Evolutionary conservation across 2,113 vertebrate genomes (phyloP).

Genomic region (Tapirus terrestris): DNA sequence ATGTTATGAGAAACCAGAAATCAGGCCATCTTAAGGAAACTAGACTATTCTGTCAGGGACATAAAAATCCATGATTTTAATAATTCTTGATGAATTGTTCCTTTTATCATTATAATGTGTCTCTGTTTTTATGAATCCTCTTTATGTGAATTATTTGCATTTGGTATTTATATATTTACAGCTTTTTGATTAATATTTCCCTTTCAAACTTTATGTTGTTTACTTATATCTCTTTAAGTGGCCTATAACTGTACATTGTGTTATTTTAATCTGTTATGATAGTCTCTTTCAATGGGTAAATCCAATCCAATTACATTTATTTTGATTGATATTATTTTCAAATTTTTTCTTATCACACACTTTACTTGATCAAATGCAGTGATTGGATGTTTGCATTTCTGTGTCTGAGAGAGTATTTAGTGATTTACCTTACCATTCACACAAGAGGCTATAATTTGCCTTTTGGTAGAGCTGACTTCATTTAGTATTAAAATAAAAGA

Average conservation of each 20-base stretch:
- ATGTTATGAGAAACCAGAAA: not conserved
- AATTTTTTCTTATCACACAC: not conserved
- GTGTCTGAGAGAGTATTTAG: not conserved
- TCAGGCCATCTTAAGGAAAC: not conserved
- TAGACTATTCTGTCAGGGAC: not conserved
- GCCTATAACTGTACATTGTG: not conserved
- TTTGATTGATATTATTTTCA: not conserved
- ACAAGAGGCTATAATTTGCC: not conserved
- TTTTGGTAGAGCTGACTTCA: not conserved
- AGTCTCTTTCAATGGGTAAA: not conserved
- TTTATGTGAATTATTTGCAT: not conserved
- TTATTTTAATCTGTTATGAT: slow-evolving; percentile 5
- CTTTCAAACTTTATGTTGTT: not conserved
- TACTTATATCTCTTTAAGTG: not conserved
- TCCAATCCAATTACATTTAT: not conserved
- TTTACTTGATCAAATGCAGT: not conserved
- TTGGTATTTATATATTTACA: not conserved
- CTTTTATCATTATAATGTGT: not conserved
- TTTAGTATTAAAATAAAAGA: slow-evolving; percentile 15
- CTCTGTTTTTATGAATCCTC: not conserved
- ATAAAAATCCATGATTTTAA: not conserved
- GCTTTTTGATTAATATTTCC: not conserved
- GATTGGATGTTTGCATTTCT: not conserved
- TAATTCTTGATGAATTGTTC: not conserved
- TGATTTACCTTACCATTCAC: not conserved